A percentile compares a stretch with the other conserved stretches of the same genome.
Evolutionary conservation across 2,888 invertebrate species (phyloP).

Genomic region (Drosophila fungiperda): DNA sequence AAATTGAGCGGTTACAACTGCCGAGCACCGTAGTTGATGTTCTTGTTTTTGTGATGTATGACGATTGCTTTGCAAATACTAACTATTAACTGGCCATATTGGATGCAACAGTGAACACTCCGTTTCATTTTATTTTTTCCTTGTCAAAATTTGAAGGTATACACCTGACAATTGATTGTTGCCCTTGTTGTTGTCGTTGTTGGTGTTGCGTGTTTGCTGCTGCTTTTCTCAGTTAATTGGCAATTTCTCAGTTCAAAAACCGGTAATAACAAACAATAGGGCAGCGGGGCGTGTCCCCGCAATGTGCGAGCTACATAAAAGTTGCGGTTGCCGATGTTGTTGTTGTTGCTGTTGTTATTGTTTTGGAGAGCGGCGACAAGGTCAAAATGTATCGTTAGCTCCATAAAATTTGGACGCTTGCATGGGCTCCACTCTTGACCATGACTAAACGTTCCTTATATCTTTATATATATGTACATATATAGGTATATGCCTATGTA

Average conservation of each 20-base stretch:
- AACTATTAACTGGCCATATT: neutral
- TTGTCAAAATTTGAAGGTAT: neutral
- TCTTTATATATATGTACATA: neutral
- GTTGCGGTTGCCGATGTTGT: conserved; percentile 1
- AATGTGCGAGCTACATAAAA: conserved; percentile 10
- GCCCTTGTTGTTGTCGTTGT: neutral
- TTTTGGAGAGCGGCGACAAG: conserved; percentile 59
- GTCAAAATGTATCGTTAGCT: conserved; percentile 60
- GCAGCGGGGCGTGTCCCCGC: conserved; percentile 14
- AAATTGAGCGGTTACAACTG: neutral
- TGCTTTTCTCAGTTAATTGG: conserved; percentile 25
- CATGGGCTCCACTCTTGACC: conserved; percentile 43
- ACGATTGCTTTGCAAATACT: neutral
- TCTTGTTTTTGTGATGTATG: neutral
- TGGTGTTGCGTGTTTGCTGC: neutral
- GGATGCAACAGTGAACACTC: conserved; percentile 13
- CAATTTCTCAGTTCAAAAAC: conserved; percentile 26
- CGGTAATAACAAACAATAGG: conserved; percentile 22
- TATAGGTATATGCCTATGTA: conserved; percentile 3
- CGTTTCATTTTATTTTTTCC: neutral
- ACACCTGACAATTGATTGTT: conserved; percentile 24
- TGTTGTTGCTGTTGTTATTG: conserved; percentile 19
- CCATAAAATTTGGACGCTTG: conserved; percentile 35
- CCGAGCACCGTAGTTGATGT: neutral
- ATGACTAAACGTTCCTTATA: conserved; percentile 15